These are phyloP conservation scores for Leguminivora glycinivorella DNA, from an alignment of 1,140 invertebrate species.

Conservation along the genomic window DNA sequence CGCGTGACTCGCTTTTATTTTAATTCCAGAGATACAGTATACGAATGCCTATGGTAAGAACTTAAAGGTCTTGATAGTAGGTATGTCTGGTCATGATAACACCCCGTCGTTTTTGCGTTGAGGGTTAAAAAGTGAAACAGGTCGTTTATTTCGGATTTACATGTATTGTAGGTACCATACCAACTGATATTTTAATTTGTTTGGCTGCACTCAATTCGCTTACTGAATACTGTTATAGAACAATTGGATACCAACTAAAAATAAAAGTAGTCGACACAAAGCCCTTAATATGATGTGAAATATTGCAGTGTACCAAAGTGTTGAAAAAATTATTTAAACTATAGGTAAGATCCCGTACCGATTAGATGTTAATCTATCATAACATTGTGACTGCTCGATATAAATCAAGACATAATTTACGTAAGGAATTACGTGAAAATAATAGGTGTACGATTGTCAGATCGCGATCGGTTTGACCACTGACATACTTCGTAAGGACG, in stretches of 20 bases:
- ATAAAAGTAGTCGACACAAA: no score
- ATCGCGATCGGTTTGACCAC: slow-evolving; percentile 5
- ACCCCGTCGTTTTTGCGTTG: no score
- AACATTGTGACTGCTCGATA: neutral
- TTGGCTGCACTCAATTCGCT: no score
- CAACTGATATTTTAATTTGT: no score
- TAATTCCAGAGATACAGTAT: neutral
- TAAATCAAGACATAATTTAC: slow-evolving; percentile 2
- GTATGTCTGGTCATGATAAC: neutral
- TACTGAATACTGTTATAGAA: no score
- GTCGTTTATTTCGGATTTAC: no score
- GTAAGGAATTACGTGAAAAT: slow-evolving; percentile 12
- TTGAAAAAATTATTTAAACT: neutral
- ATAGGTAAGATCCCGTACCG: neutral
- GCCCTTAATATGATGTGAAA: no score
- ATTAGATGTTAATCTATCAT: neutral
- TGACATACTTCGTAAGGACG: no score
- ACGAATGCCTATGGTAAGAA: neutral
- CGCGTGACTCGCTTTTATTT: slow-evolving; percentile 8
- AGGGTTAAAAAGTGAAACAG: no score
- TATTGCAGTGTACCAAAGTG: no score
- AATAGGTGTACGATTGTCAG: slow-evolving; percentile 4
- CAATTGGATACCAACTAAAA: no score
- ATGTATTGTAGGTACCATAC: no score
- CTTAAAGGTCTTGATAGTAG: neutral